Base-by-base conservation (phyloP, 30 jellyfish, hydroid and myxozoan genomes). In the Sanderia malayensis region DNA sequence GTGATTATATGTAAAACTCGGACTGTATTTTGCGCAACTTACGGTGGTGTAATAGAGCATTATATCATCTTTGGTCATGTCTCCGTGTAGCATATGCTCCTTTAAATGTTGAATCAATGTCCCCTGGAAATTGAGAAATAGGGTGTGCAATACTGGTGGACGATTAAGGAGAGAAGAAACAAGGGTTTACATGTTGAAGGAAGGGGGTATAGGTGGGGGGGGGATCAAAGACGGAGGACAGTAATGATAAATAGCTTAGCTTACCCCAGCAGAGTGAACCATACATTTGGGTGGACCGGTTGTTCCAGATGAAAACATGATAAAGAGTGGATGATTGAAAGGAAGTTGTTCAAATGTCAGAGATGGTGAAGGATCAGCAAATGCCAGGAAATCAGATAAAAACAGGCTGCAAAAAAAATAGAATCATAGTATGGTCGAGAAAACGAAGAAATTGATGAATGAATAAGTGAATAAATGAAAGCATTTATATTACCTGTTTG, bases 191-290 rank as follows among this genome's bases (percentile, higher is more conserved):
- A n/a, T n/a, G n/a, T n/a, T n/a, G n/a, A n/a, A n/a, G n/a, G n/a
- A n/a, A n/a, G n/a, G n/a, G n/a, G n/a, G n/a, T n/a, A n/a, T n/a
- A n/a, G n/a, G n/a, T n/a, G n/a, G n/a, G n/a, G n/a, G n/a, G n/a
- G n/a, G n/a, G n/a, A n/a, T n/a, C n/a, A n/a, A n/a, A n/a, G n/a
- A n/a, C n/a, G n/a, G n/a, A n/a, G n/a, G n/a, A n/a, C n/a, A n/a
- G n/a, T n/a, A n/a, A n/a, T n/a, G n/a, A n/a, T n/a, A n/a, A n/a
- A n/a, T n/a, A n/a, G n/a, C n/a, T n/a, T n/a, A 10, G n/a, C 97
- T 34, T 87, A 94, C 99, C 75, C 99, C 99, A 21, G 69, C 99
- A 1, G 99, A 94, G 69, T 94, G 99, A 9, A 94, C 99, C 73
- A 94, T 76, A 76, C 97, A 83, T 80, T 94, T 94, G 15, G 99